Base-by-base conservation (phyloP, 2,888 invertebrate species). In the Ptilodon capucinus region DNA sequence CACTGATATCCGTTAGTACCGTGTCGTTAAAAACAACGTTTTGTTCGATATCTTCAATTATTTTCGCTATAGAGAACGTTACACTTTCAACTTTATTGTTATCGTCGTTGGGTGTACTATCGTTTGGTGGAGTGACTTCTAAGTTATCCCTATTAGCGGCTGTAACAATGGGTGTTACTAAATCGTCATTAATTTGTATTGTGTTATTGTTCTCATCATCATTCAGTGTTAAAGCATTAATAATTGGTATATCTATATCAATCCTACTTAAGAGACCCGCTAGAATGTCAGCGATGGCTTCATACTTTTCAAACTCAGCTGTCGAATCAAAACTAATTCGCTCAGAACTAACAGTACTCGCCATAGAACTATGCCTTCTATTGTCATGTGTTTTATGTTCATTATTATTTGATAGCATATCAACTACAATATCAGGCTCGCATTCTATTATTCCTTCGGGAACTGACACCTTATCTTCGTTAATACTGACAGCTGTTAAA, bases 281-380 rank as follows among this genome's bases (percentile, higher is more conserved):
- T 7, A 91, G 49, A 4, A 90, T 54, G 41, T 90, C 89, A 0
- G 81, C 60, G 6, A 88, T 73, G 0, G 68, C 50, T 73, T 91
- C 91, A 28, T 81, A 75, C 60, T 84, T 87, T 52, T 91, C 91
- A 51, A 91, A 91, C 60, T 91, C 91, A 4, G 59, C 76, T 1
- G 84, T 87, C 0, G 91, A 89, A 73, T 91, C 79, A 13, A 85
- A 78, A 46, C 90, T 89, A 18, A 48, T 42, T 0, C 62, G 47
- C n/a, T 76, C 80, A 28, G 79, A 79, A 60, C 76, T 81, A 0
- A 70, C 40, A n/a, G 71, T 63, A 53, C 79, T 85, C 35, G 47
- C 56, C 18, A 65, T 40, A 1, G 48, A 73, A 68, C 23, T 70
- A 51, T 54, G 64, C 64, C 73, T 71, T 21, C 64, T 65, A 44